Evolutionary conservation across 2,113 vertebrate species (phyloP).

Genomic region (Bagarius yarrelli): DNA sequence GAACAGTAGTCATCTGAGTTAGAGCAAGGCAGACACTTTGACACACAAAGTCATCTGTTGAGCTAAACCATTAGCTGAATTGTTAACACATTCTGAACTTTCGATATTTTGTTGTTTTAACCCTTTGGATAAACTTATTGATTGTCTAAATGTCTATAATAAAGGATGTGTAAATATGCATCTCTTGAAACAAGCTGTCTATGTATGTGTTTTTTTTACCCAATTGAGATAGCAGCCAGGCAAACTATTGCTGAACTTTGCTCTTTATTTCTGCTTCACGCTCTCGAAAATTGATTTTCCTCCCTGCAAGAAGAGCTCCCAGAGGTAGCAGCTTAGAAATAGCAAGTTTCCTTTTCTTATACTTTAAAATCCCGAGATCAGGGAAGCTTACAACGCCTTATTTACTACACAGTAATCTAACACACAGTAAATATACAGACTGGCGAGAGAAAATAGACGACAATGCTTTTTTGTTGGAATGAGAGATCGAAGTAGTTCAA

Average conservation of each 20-base stretch:
- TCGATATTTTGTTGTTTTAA: background rate
- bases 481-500: background rate
- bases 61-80: background rate
- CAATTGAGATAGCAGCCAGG: background rate
- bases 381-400: constrained; percentile 5
- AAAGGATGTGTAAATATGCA: constrained; percentile 9
- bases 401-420: constrained; percentile 3
- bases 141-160: constrained; percentile 10
- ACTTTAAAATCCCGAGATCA: constrained; percentile 2
- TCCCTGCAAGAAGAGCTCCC: constrained; percentile 7
- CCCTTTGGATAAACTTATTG: constrained; percentile 15
- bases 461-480: background rate
- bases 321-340: constrained; percentile 2
- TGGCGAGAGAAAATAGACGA: background rate
- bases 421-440: background rate
- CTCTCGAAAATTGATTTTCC: constrained; percentile 11
- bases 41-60: background rate
- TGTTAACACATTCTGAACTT: constrained; percentile 17
- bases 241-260: constrained; percentile 25
- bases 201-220: background rate
- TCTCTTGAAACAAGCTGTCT: background rate
- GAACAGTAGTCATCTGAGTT: constrained; percentile 2
- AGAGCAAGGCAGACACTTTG: background rate
- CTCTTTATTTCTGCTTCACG: constrained; percentile 17
- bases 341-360: constrained; percentile 29